A percentile compares a stretch with the other conserved stretches of the same genome.
phyloP scores from a whole-genome alignment of 2,113 vertebrate genomes.

The Formicarius rufipectus region DNA sequence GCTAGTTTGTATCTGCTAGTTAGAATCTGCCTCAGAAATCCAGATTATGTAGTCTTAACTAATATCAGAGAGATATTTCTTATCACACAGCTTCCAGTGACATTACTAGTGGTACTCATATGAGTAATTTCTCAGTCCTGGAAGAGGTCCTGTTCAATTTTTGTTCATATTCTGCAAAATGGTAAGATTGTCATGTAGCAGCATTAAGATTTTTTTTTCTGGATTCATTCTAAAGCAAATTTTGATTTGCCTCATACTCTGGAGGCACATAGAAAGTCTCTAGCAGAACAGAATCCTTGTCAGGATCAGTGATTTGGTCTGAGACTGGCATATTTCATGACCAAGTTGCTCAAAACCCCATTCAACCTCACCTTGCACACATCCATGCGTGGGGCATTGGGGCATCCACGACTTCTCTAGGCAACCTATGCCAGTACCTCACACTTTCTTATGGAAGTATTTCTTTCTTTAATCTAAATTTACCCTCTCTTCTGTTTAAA shows the following conservation, averaged over 20 bases:
- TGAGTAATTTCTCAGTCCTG: background rate
- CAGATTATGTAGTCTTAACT: background rate
- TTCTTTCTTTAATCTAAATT: background rate
- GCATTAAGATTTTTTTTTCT: background rate
- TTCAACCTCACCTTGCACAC: fast-evolving
- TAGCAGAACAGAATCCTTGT: background rate
- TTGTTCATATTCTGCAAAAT: background rate
- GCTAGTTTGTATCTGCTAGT: too few relatives aligned
- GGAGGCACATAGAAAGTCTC: background rate
- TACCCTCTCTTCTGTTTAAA: background rate
- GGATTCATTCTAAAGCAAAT: background rate
- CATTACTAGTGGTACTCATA: background rate
- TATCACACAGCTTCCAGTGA: background rate
- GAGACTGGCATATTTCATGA: background rate
- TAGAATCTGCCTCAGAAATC: background rate
- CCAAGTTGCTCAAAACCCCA: background rate
- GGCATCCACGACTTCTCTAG: too few relatives aligned
- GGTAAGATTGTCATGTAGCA: background rate
- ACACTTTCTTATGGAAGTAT: background rate
- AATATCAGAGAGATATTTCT: background rate
- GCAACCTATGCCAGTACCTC: fast-evolving
- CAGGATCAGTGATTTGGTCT: background rate
- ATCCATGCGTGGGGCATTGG: background rate
- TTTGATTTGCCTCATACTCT: background rate
- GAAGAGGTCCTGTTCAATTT: background rate